phyloP scores from a whole-genome alignment of 2,888 invertebrate genomes.

The Parnassius glacialis region DNA sequence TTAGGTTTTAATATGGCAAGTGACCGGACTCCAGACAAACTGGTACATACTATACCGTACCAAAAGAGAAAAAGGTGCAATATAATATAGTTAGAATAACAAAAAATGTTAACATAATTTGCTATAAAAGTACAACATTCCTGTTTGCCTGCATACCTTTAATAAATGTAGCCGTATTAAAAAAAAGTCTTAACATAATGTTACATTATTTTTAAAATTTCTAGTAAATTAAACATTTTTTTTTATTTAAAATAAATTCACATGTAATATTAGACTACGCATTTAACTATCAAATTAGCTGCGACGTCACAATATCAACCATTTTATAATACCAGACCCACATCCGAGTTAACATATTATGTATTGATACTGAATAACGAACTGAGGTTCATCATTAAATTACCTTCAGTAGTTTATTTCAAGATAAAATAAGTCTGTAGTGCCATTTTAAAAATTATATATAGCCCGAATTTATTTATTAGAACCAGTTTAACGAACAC shows the following conservation, averaged over 20 bases:
- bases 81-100: conserved; percentile 1
- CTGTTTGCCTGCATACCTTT: neutral
- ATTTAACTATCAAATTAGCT: neutral
- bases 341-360: neutral
- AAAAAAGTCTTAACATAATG: conserved; percentile 1
- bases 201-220: conserved; percentile 8
- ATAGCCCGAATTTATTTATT: too few species aligned
- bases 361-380: too few species aligned
- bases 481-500: too few species aligned
- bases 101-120: conserved; percentile 15
- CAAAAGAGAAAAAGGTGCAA: neutral
- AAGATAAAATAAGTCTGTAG: too few species aligned
- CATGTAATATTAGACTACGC: neutral
- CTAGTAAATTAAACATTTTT: conserved; percentile 19
- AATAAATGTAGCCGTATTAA: neutral
- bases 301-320: neutral
- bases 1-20: conserved; percentile 24
- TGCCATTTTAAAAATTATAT: too few species aligned
- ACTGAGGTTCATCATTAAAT: too few species aligned
- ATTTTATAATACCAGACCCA: neutral
- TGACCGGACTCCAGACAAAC: conserved; percentile 10
- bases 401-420: too few species aligned
- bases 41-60: neutral
- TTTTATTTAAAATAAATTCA: conserved; percentile 1
- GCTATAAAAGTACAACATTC: conserved; percentile 11